Evolutionary conservation across 2,888 invertebrate species (phyloP).

Genomic region (Agriopis marginaria): DNA sequence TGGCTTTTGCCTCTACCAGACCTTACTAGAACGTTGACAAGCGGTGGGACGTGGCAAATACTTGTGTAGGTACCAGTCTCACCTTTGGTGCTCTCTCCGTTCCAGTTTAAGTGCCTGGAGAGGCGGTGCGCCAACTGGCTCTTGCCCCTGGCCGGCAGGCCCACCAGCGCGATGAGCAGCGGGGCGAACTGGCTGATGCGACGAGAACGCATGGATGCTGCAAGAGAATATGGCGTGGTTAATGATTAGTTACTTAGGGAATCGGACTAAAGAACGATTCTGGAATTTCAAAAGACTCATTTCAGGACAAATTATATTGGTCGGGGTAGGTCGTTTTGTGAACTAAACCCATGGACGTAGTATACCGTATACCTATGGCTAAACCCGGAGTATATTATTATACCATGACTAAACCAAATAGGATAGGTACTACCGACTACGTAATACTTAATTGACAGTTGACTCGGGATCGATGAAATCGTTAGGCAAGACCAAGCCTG

Average conservation of each 20-base stretch:
- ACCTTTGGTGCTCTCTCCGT: constrained; percentile 94
- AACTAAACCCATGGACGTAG: too few relatives aligned
- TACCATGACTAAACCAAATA: too few relatives aligned
- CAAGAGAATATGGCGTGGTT: constrained; percentile 49
- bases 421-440: too few relatives aligned
- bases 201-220: constrained; percentile 81
- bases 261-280: neutral
- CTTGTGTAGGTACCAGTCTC: constrained; percentile 44
- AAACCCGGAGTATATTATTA: too few relatives aligned
- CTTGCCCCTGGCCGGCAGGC: constrained; percentile 96
- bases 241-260: neutral
- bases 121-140: constrained; percentile 96
- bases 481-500: too few relatives aligned
- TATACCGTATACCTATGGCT: too few relatives aligned
- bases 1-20: constrained; percentile 8
- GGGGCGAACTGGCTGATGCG: constrained; percentile 87
- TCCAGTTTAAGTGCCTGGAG: constrained; percentile 95
- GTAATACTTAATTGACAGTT: too few relatives aligned
- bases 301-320: neutral
- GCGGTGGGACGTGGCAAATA: constrained; percentile 2
- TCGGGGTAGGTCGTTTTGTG: too few relatives aligned
- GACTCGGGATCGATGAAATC: too few relatives aligned
- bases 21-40: constrained; percentile 18
- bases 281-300: too few relatives aligned
- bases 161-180: constrained; percentile 95